Base-by-base conservation (phyloP, 2,797 vertebrate genomes). In the Lophotriccus pileatus region DNA sequence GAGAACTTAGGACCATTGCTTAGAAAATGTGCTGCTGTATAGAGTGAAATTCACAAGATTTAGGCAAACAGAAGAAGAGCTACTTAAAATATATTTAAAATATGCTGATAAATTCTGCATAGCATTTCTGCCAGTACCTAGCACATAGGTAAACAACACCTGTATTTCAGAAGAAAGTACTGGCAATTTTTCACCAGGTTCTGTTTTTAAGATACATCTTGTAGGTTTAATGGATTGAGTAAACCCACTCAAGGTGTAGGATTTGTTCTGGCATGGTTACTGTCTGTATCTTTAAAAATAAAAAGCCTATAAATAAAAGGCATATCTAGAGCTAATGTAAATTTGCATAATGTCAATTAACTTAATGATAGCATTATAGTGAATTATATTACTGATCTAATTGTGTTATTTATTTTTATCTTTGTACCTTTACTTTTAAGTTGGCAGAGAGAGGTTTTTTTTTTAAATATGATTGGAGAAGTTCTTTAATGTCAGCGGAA, bases 241-340 rank as follows among this genome's bases (percentile, higher is more conserved):
- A 88, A 90, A 75, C 32, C 32, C 21, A 47, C 13, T 84, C 32
- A 63, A 56, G 86, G 10, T 0, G 9, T 21, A 63, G 5, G 18
- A 52, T 69, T 80, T 85, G 11, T 53, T 83, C 49, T 73, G 64
- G 5, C 1, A 0, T 56, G 12, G n/a, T 79, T 92, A 41, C 59
- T 82, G 39, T 84, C 89, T 66, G 23, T 59, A 50, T 50, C 36
- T 85, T 90, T 66, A 93, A 84, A 89, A 94, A 89, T 56, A 91
- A 86, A 93, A 58, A 25, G 17, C n/a, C 53, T 88, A 27, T 46
- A 89, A 58, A 84, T 85, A 92, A 84, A 72, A 69, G 44, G 18
- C 13, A 43, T 58, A 79, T 66, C 24, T 20, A 50, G 46, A 90
- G 28, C 34, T 93, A 66, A 82, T 59, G 36, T n/a, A 84, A 86